Conservation (phyloP, 2,797 vertebrate genomes). For the Fratercula arctica region DNA sequence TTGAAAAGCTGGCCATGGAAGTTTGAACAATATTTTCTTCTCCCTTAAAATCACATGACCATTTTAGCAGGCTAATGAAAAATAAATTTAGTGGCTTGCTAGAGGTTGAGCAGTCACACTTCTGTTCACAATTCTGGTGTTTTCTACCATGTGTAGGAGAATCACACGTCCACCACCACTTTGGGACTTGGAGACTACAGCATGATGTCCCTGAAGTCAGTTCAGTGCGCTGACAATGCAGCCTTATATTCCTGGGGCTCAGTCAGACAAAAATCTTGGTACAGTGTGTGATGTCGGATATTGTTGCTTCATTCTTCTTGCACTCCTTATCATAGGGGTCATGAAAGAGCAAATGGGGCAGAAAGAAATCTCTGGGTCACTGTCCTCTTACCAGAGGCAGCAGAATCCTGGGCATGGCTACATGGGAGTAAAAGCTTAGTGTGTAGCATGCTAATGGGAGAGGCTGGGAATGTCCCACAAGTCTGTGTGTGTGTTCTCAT, state of each 20-base stretch:
- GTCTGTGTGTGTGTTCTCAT: neutral
- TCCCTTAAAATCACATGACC: neutral
- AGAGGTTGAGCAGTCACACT: neutral
- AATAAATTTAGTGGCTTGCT: neutral
- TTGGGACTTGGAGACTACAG: neutral
- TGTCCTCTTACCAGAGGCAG: neutral
- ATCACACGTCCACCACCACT: neutral
- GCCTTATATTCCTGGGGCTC: neutral
- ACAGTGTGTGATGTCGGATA: neutral
- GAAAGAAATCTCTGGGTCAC: neutral
- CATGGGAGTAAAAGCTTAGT: neutral
- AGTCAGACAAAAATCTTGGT: neutral
- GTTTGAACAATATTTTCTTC: neutral
- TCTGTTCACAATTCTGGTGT: neutral
- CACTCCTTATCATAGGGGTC: fast-evolving
- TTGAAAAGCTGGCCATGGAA: neutral
- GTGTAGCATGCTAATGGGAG: neutral
- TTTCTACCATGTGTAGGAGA: neutral
- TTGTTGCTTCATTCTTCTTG: neutral
- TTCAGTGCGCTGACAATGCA: neutral
- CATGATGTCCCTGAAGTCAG: neutral
- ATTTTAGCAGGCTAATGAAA: neutral
- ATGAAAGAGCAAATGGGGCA: neutral
- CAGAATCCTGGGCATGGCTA: neutral
- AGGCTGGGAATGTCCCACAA: neutral